These are phyloP conservation scores for Lepus timidus DNA, from an alignment of 2,113 vertebrate genomes.

Conservation along the genomic window DNA sequence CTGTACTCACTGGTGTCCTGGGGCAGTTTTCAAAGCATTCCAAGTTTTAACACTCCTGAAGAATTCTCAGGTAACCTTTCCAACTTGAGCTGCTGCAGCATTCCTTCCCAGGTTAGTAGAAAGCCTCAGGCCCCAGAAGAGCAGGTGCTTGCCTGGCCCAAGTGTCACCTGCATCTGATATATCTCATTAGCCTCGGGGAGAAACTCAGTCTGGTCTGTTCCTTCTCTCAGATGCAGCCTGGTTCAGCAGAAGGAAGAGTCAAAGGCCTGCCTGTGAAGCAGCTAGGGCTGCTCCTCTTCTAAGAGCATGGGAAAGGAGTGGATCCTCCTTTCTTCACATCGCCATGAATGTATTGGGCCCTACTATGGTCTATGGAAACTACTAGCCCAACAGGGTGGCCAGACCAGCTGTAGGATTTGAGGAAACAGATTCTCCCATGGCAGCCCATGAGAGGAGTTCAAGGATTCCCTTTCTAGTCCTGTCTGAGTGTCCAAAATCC, in stretches of 20 bases:
- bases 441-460: background rate
- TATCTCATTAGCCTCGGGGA: constrained; percentile 83
- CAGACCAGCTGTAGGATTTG: background rate
- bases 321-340: accelerated
- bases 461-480: background rate
- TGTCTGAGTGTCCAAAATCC: background rate
- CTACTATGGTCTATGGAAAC: background rate
- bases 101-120: constrained; percentile 86
- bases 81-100: constrained; percentile 76
- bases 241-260: background rate
- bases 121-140: constrained; percentile 82
- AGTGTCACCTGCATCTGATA: constrained; percentile 85
- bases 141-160: constrained; percentile 88
- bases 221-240: constrained; percentile 40
- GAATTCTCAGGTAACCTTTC: constrained; percentile 77
- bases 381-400: too few relatives aligned
- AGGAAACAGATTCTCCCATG: background rate
- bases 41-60: constrained; percentile 62
- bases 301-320: background rate
- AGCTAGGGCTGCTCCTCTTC: background rate
- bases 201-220: constrained; percentile 58
- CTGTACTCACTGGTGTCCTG: constrained; percentile 49
- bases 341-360: accelerated
- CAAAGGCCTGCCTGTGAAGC: background rate
- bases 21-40: constrained; percentile 78